Base-by-base conservation (phyloP, 2,113 vertebrate genomes). In the Anseranas semipalmata region DNA sequence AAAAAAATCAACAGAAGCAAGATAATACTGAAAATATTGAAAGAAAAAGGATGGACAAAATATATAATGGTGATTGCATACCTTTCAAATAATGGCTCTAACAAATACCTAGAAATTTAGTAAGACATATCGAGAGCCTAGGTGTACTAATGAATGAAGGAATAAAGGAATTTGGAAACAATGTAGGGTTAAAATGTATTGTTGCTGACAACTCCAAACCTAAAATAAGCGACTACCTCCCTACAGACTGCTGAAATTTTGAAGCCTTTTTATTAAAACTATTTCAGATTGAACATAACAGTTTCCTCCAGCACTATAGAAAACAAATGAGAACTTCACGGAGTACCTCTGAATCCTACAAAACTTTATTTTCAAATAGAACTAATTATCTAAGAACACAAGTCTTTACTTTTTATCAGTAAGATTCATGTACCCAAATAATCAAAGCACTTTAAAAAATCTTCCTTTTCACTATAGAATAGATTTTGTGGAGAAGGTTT, bases 131-230 rank as follows among this genome's bases (percentile, higher is more conserved):
- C 56, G 55, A 90, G 28, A 87, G 5, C 32, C 32, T 33, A 73
- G 43, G 20, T 12, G 6, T 14, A 48, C 16, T 60, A 43, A 16
- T 19, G 55, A 73, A 53, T 37, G 33, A 87, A 81, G 28, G 5
- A 90, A 74, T 56, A 66, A 77, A 78, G 17, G 32, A 85, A 87
- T 5, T 9, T 71, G 25, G 35, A 87, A 84, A 84, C 27, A 55
- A 33, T 15, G 66, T 1, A 66, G 12, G 46, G 66, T 58, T 85
- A 45, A 97, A 96, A 87, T 9, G 16, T 56, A 46, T 35, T 56
- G 25, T 67, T 85, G 59, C 65, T 96, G 45, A 71, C 66, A 97
- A 21, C 60, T 79, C 67, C 63, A 87, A 93, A 35, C 52, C 85
- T 46, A 45, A 35, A 91, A 60, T 28, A 75, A 52, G 24, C 48